Percentiles rank a stretch among this genome's conserved stretches.
These are phyloP conservation scores for Saccopteryx bilineata DNA, from an alignment of 2,113 vertebrate genomes.

Conservation along the genomic window DNA sequence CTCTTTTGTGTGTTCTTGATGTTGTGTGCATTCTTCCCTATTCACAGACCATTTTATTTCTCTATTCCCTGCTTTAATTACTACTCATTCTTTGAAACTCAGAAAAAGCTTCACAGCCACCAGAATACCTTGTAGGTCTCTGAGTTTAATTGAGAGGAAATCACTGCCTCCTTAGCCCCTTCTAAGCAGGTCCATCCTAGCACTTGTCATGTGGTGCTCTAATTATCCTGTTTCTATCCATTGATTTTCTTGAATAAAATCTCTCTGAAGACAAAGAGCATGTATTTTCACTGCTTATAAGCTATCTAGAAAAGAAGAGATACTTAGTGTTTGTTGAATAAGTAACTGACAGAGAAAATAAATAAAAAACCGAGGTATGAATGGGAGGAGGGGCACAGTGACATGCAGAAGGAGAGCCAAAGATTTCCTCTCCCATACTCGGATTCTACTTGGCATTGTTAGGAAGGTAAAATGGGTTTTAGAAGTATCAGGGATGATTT, in stretches of 20 bases:
- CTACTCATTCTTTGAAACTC: not conserved
- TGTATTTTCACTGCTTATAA: not conserved
- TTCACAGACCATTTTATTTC: not conserved
- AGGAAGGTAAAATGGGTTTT: not conserved
- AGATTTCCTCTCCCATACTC: not conserved
- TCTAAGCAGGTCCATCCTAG: not conserved
- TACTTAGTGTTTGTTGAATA: not conserved
- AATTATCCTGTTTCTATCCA: not conserved
- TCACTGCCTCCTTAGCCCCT: not conserved
- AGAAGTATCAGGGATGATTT: not conserved
- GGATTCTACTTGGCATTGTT: not conserved
- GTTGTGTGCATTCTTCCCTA: not conserved
- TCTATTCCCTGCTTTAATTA: slow-evolving; percentile 6
- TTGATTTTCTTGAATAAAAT: not conserved
- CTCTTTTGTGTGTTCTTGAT: not conserved
- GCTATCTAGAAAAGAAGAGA: not conserved
- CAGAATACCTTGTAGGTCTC: not conserved
- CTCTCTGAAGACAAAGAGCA: not conserved
- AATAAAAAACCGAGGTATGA: not conserved
- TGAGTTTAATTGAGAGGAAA: not conserved
- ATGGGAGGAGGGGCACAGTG: not conserved
- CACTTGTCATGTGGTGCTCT: not conserved
- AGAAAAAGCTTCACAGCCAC: not conserved
- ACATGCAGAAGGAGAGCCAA: not conserved
- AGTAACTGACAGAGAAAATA: not conserved